A percentile compares a stretch with the other conserved stretches of the same genome.
These are phyloP conservation scores for Ormyrus pomaceus DNA, from an alignment of 2,888 invertebrate species.

Conservation along the genomic window DNA sequence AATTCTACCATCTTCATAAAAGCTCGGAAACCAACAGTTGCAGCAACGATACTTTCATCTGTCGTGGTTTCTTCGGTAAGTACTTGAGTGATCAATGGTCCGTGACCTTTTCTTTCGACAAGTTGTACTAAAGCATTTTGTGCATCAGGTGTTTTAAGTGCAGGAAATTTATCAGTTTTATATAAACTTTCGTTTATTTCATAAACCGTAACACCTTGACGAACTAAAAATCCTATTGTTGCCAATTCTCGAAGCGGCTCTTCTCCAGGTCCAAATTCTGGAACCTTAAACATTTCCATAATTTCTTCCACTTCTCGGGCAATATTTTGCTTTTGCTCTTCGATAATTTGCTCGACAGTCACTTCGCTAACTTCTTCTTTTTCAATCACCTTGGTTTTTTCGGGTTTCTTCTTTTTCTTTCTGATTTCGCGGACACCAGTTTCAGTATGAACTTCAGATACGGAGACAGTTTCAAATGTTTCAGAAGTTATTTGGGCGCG, in stretches of 20 bases:
- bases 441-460: conserved; percentile 79
- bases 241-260: conserved; percentile 88
- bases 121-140: conserved; percentile 90
- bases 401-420: conserved; percentile 69
- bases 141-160: conserved; percentile 87
- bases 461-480: conserved; percentile 77
- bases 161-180: conserved; percentile 87
- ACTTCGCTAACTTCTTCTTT: conserved; percentile 74
- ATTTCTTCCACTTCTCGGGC: conserved; percentile 87
- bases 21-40: conserved; percentile 89
- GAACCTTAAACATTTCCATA: conserved; percentile 84
- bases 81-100: conserved; percentile 87
- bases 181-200: conserved; percentile 86
- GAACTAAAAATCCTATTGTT: conserved; percentile 87
- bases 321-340: conserved; percentile 76
- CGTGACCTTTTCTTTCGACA: conserved; percentile 89
- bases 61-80: conserved; percentile 87
- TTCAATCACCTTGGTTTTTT: conserved; percentile 67
- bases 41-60: conserved; percentile 86
- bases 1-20: conserved; percentile 91
- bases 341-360: conserved; percentile 78
- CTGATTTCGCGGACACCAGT: conserved; percentile 77
- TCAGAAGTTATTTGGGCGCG: conserved; percentile 68
- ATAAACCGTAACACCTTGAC: conserved; percentile 85
- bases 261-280: conserved; percentile 89